Percentiles rank a stretch among this genome's conserved stretches.
These are phyloP conservation scores for Cygnus buccinator DNA, from an alignment of 2,113 vertebrate species.

Conservation along the genomic window DNA sequence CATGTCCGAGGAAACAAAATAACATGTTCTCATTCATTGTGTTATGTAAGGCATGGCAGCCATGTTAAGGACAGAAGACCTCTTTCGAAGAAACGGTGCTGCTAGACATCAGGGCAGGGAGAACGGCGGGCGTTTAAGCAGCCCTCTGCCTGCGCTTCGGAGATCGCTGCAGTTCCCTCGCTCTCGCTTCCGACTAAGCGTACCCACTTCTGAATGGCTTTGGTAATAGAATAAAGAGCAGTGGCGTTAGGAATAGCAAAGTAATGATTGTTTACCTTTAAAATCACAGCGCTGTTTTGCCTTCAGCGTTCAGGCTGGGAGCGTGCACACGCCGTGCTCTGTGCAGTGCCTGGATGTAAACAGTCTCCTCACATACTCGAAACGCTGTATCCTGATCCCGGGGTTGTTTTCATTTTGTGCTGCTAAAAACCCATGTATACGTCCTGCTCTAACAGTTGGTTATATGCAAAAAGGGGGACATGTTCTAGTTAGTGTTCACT, in stretches of 20 bases:
- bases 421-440: neutral
- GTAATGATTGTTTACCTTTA: neutral
- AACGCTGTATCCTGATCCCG: neutral
- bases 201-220: neutral
- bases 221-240: neutral
- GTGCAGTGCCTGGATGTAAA: neutral
- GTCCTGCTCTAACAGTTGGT: neutral
- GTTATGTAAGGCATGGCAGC: slow-evolving; percentile 67
- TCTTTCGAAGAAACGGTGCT: slow-evolving; percentile 50
- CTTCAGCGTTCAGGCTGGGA: neutral
- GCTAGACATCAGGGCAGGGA: neutral
- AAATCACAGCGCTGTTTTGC: neutral
- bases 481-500: neutral
- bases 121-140: neutral
- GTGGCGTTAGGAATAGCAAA: neutral
- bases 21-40: slow-evolving; percentile 27
- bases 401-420: neutral
- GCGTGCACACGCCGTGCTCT: rapidly evolving
- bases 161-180: neutral
- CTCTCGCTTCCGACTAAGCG: neutral
- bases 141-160: neutral
- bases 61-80: slow-evolving; percentile 50
- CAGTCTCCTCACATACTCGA: neutral
- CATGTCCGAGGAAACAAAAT: neutral
- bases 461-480: neutral